phyloP scores from a whole-genome alignment of 2,888 invertebrate genomes.

The Vanessa cardui region DNA sequence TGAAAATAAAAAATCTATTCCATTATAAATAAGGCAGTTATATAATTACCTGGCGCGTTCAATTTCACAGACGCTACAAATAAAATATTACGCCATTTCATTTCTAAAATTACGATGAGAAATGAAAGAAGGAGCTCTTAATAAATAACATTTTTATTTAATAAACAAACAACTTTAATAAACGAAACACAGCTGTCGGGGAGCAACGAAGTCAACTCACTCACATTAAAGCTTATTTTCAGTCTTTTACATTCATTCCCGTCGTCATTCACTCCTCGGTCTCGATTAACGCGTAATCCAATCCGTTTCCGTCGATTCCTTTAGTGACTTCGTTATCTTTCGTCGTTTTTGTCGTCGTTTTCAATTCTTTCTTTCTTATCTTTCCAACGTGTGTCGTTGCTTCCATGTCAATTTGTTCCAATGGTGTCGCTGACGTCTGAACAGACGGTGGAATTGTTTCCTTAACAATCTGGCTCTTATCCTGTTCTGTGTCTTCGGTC shows the following conservation, averaged over 20 bases:
- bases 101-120: conserved; percentile 42
- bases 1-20: not conserved
- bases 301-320: conserved; percentile 61
- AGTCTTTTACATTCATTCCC: conserved; percentile 59
- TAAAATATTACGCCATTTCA: not conserved
- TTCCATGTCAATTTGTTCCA: conserved; percentile 64
- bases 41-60: conserved; percentile 6
- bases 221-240: conserved; percentile 58
- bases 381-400: conserved; percentile 73
- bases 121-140: conserved; percentile 44
- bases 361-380: conserved; percentile 76
- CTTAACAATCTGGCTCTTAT: conserved; percentile 44
- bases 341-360: conserved; percentile 61
- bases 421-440: conserved; percentile 48
- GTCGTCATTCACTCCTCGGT: conserved; percentile 55
- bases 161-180: conserved; percentile 57
- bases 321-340: conserved; percentile 76
- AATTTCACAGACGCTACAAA: not conserved
- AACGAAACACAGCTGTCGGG: conserved; percentile 39
- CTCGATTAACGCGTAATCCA: conserved; percentile 65
- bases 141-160: conserved; percentile 75
- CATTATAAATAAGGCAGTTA: not conserved
- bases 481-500: conserved; percentile 43
- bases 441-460: conserved; percentile 38
- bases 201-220: conserved; percentile 27